These are phyloP conservation scores for Mesodorylaimus sp. DNA, from an alignment of 2,888 invertebrate species.

Conservation along the genomic window DNA sequence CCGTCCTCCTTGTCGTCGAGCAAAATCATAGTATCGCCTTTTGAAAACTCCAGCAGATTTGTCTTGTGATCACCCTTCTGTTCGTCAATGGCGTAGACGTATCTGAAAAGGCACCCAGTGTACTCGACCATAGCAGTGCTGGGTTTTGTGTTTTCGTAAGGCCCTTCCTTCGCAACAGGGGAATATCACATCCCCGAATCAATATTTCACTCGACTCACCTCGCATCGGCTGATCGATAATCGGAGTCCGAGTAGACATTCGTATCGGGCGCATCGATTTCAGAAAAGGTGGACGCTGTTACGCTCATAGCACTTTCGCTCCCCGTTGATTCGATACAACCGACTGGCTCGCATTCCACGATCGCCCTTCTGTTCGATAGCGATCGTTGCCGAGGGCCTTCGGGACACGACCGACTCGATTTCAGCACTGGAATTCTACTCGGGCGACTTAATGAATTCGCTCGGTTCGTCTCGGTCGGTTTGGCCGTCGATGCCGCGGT, in stretches of 20 bases:
- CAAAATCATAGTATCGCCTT: neutral
- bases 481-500: too few species aligned
- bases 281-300: neutral
- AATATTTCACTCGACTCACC: too few species aligned
- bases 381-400: too few species aligned
- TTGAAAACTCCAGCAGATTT: neutral
- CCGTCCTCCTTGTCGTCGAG: neutral
- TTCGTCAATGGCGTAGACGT: neutral
- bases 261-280: neutral
- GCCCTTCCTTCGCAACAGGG: too few species aligned
- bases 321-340: neutral
- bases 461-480: neutral
- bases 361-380: neutral
- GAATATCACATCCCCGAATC: too few species aligned
- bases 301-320: neutral
- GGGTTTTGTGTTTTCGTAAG: too few species aligned
- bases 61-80: neutral
- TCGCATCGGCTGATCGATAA: too few species aligned
- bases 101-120: too few species aligned
- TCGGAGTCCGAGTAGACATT: neutral
- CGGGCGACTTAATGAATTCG: neutral
- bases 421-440: neutral
- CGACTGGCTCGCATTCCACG: neutral
- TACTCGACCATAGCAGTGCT: too few species aligned
- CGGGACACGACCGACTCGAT: neutral